These are phyloP conservation scores for Sternotherus odoratus DNA, from an alignment of 2,797 vertebrate species.

Conservation along the genomic window DNA sequence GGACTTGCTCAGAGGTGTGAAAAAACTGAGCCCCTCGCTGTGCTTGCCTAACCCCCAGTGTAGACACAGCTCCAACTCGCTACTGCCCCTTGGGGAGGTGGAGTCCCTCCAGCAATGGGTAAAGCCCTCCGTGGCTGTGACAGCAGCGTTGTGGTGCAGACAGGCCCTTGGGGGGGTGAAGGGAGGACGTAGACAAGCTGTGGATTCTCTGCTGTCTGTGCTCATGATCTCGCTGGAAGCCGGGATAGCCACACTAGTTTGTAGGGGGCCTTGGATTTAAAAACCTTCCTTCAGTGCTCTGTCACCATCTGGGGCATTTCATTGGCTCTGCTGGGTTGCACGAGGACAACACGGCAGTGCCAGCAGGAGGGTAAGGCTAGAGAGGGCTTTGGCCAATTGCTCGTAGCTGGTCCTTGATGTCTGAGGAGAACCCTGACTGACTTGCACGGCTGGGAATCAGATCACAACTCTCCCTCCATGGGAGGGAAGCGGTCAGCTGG, in stretches of 20 bases:
- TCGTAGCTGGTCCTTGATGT: neutral
- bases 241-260: slow-evolving; percentile 1
- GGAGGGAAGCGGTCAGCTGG: neutral
- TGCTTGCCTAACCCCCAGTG: neutral
- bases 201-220: neutral
- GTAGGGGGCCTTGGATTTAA: neutral
- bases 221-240: slow-evolving; percentile 11
- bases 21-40: neutral
- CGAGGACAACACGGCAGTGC: neutral
- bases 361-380: neutral
- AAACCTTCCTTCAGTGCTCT: neutral
- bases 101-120: neutral
- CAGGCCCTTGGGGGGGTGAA: neutral
- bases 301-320: slow-evolving; percentile 4
- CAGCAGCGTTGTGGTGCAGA: neutral
- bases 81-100: neutral
- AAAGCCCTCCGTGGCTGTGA: neutral
- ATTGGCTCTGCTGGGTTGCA: neutral
- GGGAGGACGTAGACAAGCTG: slow-evolving; percentile 11
- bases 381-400: neutral
- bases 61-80: neutral
- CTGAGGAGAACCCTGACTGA: slow-evolving; percentile 29
- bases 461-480: neutral
- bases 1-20: too few species aligned
- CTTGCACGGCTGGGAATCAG: neutral